Conservation (phyloP, 1,140 invertebrate genomes). For the Neodiprion virginianus region DNA sequence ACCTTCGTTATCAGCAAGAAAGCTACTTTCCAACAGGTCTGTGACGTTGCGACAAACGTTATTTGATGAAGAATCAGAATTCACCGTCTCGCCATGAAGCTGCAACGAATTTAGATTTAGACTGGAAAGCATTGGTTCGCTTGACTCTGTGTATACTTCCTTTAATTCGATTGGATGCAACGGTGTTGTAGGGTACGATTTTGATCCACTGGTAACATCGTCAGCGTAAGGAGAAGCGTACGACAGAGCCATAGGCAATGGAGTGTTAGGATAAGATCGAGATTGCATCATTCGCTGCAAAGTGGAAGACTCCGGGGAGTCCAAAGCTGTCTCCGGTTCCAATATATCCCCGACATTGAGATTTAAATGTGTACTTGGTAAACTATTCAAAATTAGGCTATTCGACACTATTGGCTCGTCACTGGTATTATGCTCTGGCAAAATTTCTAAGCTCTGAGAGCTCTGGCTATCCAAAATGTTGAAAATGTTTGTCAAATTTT, state of each 20-base stretch:
- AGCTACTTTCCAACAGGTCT: constrained; percentile 52
- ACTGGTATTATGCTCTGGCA: constrained; percentile 40
- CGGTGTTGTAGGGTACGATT: constrained; percentile 59
- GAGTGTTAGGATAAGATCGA: constrained; percentile 60
- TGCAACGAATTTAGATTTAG: constrained; percentile 55
- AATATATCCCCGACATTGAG: constrained; percentile 38
- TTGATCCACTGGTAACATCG: constrained; percentile 49
- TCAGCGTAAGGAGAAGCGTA: constrained; percentile 40
- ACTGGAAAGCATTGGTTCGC: constrained; percentile 58
- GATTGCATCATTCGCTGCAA: constrained; percentile 51
- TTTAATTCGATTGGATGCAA: constrained; percentile 44
- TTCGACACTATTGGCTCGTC: constrained; percentile 39
- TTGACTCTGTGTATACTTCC: constrained; percentile 48
- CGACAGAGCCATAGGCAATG: constrained; percentile 44
- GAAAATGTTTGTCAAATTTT: constrained; percentile 57
- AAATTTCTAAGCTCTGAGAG: constrained; percentile 41
- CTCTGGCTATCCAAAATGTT: constrained; percentile 54
- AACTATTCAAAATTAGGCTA: constrained; percentile 37
- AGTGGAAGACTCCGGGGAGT: constrained; percentile 29
- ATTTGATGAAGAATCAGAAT: constrained; percentile 22
- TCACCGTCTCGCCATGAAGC: constrained; percentile 39
- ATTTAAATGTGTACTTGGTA: constrained; percentile 42
- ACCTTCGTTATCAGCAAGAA: constrained; percentile 45
- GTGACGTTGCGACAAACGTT: constrained; percentile 48
- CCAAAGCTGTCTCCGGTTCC: constrained; percentile 38